These are phyloP conservation scores for Drosophila dunni DNA, from an alignment of 1,140 invertebrate genomes.

Conservation along the genomic window DNA sequence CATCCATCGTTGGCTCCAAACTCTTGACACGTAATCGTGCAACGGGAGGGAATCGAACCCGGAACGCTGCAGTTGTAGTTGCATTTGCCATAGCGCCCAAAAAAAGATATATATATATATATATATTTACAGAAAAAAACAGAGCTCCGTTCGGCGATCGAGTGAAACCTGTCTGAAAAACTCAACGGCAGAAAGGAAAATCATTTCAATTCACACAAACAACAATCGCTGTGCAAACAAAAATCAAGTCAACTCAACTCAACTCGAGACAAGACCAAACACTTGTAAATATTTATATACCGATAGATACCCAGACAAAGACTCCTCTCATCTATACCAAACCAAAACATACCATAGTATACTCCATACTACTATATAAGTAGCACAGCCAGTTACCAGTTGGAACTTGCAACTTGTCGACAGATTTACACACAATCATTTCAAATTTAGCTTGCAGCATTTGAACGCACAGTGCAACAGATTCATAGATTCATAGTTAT, in stretches of 20 bases:
- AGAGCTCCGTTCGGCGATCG: conserved; percentile 35
- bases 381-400: conserved; percentile 54
- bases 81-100: conserved; percentile 33
- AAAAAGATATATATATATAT: conserved; percentile 10
- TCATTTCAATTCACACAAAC: conserved; percentile 71
- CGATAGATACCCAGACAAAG: conserved; percentile 18
- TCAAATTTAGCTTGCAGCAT: conserved; percentile 41
- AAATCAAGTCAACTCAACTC: conserved; percentile 57
- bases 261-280: conserved; percentile 49
- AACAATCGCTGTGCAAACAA: conserved; percentile 71
- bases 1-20: conserved; percentile 58
- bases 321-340: conserved; percentile 8
- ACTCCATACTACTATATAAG: not conserved
- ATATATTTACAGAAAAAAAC: too few relatives aligned
- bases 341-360: too few relatives aligned
- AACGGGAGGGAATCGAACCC: conserved; percentile 69
- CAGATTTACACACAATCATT: conserved; percentile 76
- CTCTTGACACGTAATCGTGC: conserved; percentile 72
- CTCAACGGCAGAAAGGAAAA: conserved; percentile 69
- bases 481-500: not conserved
- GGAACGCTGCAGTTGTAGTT: conserved; percentile 63
- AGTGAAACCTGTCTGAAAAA: conserved; percentile 73
- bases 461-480: not conserved
- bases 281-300: conserved; percentile 36
- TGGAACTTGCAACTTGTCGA: conserved; percentile 52